phyloP scores from a whole-genome alignment of 2,113 vertebrate genomes.

The Coptodon bakossiorum region DNA sequence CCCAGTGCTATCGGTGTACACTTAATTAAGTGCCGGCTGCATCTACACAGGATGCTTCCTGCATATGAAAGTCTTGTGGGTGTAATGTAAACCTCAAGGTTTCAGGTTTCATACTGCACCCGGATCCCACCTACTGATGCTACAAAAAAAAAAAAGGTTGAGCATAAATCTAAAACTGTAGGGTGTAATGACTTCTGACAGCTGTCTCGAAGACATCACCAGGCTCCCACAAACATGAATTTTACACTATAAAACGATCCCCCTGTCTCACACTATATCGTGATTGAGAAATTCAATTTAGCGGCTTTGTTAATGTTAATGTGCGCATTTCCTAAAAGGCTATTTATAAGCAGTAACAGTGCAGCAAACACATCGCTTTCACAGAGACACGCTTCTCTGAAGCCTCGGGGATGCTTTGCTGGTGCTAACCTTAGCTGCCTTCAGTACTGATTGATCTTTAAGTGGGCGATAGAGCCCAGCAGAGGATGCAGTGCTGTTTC shows the following conservation, averaged over 20 bases:
- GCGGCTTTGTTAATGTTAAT: background rate
- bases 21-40: background rate
- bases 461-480: slow-evolving; percentile 44
- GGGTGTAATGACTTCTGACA: background rate
- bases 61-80: background rate
- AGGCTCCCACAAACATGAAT: background rate
- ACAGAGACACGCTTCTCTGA: background rate
- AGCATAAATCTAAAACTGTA: no score
- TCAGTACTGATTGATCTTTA: background rate
- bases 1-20: background rate
- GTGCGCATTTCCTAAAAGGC: background rate
- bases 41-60: background rate
- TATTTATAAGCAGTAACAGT: background rate
- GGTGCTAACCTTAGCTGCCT: slow-evolving; percentile 28
- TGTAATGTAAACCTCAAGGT: background rate
- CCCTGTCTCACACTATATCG: background rate
- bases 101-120: background rate
- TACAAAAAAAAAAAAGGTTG: background rate
- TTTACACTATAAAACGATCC: background rate
- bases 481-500: background rate
- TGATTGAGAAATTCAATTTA: background rate
- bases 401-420: background rate
- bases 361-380: background rate
- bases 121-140: background rate
- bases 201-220: background rate